A percentile compares a stretch with the other conserved stretches of the same genome.
Evolutionary conservation across 1,140 invertebrate genomes (phyloP).

Genomic region (Hylaeus anthracinus): DNA sequence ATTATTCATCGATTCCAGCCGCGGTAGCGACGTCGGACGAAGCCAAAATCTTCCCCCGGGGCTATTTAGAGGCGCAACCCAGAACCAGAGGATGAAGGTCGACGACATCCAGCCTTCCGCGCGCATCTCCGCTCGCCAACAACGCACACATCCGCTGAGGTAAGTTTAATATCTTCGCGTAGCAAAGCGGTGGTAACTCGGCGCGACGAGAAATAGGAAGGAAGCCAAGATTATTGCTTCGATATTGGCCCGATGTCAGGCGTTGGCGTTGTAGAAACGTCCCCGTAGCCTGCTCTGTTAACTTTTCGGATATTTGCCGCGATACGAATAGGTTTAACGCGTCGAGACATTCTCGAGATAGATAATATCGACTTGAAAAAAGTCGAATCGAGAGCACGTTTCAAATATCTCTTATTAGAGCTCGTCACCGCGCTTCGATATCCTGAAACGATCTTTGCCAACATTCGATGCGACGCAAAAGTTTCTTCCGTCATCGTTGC

Average conservation of each 20-base stretch:
- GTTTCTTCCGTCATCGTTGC: no score
- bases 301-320: no score
- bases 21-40: constrained; percentile 16
- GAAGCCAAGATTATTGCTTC: constrained; percentile 74
- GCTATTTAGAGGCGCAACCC: constrained; percentile 37
- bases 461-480: no score
- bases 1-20: constrained; percentile 54
- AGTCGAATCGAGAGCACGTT: no score
- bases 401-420: no score
- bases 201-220: constrained; percentile 42
- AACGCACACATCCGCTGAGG: constrained; percentile 36
- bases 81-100: constrained; percentile 17
- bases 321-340: no score
- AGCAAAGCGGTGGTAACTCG: constrained; percentile 50
- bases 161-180: constrained; percentile 73
- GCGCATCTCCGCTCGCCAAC: constrained; percentile 1
- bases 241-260: constrained; percentile 76
- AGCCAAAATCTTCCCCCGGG: constrained; percentile 31
- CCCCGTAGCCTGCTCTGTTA: no score
- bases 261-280: constrained; percentile 36
- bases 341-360: no score
- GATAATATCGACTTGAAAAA: no score
- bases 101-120: constrained; percentile 8
- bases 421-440: no score
- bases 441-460: no score